Percentiles rank a stretch among this genome's conserved stretches.
These are phyloP conservation scores for Chalcis sispes DNA, from an alignment of 2,888 invertebrate species.

Conservation along the genomic window DNA sequence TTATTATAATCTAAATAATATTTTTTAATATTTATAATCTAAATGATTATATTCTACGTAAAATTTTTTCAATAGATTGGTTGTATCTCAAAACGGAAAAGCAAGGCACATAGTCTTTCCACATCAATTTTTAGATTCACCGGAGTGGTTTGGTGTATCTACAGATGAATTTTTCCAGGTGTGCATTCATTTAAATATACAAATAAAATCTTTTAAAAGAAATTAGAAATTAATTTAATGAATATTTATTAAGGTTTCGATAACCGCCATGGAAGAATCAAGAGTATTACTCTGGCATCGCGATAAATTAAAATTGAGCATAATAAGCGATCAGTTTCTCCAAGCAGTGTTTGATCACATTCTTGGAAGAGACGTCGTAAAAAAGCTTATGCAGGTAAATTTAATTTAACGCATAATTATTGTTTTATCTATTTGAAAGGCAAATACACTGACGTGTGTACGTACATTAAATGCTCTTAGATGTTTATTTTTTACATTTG, in stretches of 20 bases:
- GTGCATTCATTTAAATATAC: conserved; percentile 55
- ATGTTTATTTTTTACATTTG: conserved; percentile 43
- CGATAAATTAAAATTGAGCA: conserved; percentile 89
- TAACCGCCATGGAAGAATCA: conserved; percentile 92
- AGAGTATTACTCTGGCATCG: conserved; percentile 90
- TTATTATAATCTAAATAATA: background rate
- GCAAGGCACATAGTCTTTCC: conserved; percentile 91
- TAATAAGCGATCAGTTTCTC: conserved; percentile 88
- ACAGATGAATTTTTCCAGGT: conserved; percentile 92
- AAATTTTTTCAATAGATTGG: conserved; percentile 80
- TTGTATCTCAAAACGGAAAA: conserved; percentile 89
- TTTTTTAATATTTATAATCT: background rate
- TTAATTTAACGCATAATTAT: background rate
- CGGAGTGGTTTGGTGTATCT: conserved; percentile 93
- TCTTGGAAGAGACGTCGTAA: conserved; percentile 89
- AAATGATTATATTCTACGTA: conserved; percentile 6
- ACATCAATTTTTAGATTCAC: conserved; percentile 92
- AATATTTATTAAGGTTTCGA: conserved; percentile 82
- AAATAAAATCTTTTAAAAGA: background rate
- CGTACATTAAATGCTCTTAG: conserved; percentile 23
- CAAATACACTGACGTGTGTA: background rate
- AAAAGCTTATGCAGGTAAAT: conserved; percentile 89
- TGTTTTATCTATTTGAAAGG: background rate
- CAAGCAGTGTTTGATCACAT: conserved; percentile 92
- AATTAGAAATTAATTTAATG: background rate